These are phyloP conservation scores for Volucella bombylans DNA, from an alignment of 2,888 invertebrate genomes.

Conservation along the genomic window DNA sequence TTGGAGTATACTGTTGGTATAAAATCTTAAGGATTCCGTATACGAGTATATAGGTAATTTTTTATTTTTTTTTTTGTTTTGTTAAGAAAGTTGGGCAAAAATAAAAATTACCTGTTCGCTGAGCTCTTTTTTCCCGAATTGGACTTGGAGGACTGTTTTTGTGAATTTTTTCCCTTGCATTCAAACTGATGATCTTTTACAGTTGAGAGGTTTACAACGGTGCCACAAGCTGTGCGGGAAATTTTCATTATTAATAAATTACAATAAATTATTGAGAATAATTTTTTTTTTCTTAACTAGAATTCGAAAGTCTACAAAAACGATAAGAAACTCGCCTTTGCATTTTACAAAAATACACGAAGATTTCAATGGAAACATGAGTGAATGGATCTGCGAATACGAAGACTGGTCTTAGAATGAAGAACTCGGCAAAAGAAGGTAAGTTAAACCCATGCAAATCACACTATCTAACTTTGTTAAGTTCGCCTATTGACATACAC, in stretches of 20 bases:
- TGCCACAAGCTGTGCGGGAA: slow-evolving; percentile 88
- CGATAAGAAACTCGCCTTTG: no score
- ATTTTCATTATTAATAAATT: not conserved
- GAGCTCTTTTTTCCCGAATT: slow-evolving; percentile 76
- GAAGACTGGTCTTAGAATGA: no score
- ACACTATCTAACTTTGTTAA: no score
- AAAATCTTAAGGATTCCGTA: slow-evolving; percentile 1
- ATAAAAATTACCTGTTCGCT: slow-evolving; percentile 75
- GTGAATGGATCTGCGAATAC: no score
- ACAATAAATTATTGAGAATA: not conserved
- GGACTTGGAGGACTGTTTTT: slow-evolving; percentile 75
- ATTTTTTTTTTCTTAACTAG: not conserved
- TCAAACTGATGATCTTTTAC: slow-evolving; percentile 94
- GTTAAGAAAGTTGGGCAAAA: not conserved
- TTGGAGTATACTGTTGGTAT: slow-evolving; percentile 43
- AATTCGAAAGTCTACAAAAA: no score
- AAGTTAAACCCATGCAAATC: no score
- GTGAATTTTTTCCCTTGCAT: slow-evolving; percentile 84
- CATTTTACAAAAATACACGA: no score
- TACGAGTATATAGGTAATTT: not conserved
- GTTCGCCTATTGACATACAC: no score
- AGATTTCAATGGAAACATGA: no score
- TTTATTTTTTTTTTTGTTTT: not conserved
- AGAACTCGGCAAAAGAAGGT: no score
- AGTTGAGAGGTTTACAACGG: slow-evolving; percentile 92